phyloP scores from a whole-genome alignment of 2,113 vertebrate genomes.

The Sander lucioperca region DNA sequence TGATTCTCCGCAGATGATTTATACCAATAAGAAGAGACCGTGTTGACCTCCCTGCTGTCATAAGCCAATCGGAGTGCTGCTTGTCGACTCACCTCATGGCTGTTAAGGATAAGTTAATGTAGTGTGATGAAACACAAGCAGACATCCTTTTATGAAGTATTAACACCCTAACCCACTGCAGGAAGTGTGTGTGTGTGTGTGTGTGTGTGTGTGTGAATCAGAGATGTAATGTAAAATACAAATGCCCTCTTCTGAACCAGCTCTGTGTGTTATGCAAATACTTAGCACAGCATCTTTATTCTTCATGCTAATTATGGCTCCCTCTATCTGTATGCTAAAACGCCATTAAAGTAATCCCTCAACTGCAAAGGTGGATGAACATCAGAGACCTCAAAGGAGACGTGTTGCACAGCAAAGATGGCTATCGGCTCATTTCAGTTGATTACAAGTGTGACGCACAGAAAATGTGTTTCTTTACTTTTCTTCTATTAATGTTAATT shows the following conservation, averaged over 20 bases:
- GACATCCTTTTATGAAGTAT: conserved; percentile 63
- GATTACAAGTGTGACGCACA: conserved; percentile 25
- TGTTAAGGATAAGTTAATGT: conserved; percentile 60
- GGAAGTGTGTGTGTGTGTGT: conserved; percentile 14
- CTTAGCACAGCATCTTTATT: conserved; percentile 45
- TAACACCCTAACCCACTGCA: conserved; percentile 63
- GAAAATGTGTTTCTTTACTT: conserved; percentile 3
- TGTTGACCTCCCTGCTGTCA: conserved; percentile 32
- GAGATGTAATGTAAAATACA: conserved; percentile 31
- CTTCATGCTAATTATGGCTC: conserved; percentile 56
- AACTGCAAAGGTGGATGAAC: conserved; percentile 47
- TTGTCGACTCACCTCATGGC: conserved; percentile 38
- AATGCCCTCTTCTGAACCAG: conserved; percentile 42
- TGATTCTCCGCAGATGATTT: conserved; percentile 44
- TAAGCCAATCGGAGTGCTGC: conserved; percentile 43
- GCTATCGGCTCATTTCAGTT: conserved; percentile 21
- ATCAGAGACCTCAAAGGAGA: conserved; percentile 42
- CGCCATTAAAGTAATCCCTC: conserved; percentile 48
- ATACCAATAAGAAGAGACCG: conserved; percentile 47
- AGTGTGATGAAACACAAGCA: conserved; percentile 52
- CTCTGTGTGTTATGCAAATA: conserved; percentile 60
- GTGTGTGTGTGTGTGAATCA: not conserved
- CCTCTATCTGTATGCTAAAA: conserved; percentile 43
- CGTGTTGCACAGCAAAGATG: conserved; percentile 13
- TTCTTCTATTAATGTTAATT: conserved; percentile 18